Base-by-base conservation (phyloP, 1,140 invertebrate species). In the Magallana gigas region DNA sequence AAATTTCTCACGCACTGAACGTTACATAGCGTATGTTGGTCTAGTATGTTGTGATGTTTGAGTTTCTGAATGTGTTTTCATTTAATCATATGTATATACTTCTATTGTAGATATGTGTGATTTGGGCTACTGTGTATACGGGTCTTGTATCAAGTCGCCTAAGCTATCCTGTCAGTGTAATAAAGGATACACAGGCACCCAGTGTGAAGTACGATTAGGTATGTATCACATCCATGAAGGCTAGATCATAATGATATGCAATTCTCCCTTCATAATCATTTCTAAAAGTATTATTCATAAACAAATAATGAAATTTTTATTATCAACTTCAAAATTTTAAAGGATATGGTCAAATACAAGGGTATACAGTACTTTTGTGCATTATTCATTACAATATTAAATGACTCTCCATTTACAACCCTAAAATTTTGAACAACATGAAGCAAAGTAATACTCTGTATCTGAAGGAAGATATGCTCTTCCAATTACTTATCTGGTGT, bases 31-130 rank as follows among this genome's bases (percentile, higher is more conserved):
- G 23, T 14, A 29, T 29, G 8, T 16, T 18, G 8, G 14, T 48
- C 36, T 48, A 48, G 2, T 1, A 48, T 48, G 36, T 5, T 48
- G 36, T 48, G 36, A 2, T 48, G 36, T 48, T 48, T 48, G 5
- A 48, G 36, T 48, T 5, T 48, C 36, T 0, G 5, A 48, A 23
- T 23, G 23, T 23, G 23, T 23, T 23, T 23, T 23, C n/a, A 82
- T 82, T 48, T 48, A 48, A 48, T 48, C 36, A 48, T 48, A 0
- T 48, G 2, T 2, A 48, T 23, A 23, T 23, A 23, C 23, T 29
- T 83, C 14, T 84, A 60, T 29, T 57, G n/a, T 62, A 84, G 83
- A 84, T 84, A 16, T 23, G 59, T 84, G 83, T 84, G 83, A 84
- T 58, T 58, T 84, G n/a, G 83, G 83, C 29, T 84, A 84, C 58